Base-by-base conservation (phyloP, 2,888 invertebrate species). In the Euzetes globulus region DNA sequence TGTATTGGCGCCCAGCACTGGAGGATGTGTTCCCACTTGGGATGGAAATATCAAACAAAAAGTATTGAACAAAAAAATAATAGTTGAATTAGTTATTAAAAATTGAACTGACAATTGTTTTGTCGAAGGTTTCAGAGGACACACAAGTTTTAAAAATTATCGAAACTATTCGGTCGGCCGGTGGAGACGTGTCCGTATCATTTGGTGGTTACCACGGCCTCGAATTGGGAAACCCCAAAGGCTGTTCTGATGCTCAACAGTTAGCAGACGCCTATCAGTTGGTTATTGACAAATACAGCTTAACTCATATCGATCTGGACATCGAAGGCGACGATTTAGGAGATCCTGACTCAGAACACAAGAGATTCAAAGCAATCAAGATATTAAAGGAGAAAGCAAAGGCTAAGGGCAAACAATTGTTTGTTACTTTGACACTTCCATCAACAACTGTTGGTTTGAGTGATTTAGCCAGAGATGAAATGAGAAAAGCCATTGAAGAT, bases 11-110 rank as follows among this genome's bases (percentile, higher is more conserved):
- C 41, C 74, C 1, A 37, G 3, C 45, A 6, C 22, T 41, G 58
- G 71, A 9, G 55, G 41, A 33, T 74, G 74, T 74, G 33, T 74
- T 13, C 74, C 74, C 19, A 58, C 50, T 11, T 74, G 74, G 74
- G 71, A 74, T 41, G 74, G 74, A 33, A 17, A 45, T 19, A 6
- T 19, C 19, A 47, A 19, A 27, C 74, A 71, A 19, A 47, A 37
- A 6, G 70, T 70, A 45, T 25, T 25, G n/a, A 33, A n/a, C 4
- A 37, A 65, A 29, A 27, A 9, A n/a, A 9, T 15, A 27, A 27
- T 33, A 15, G 33, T 25, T 55, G n/a, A 25, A 25, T 25, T 1
- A 55, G 1, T 19, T 7, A 17, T 7, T 27, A 27, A 27, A 25
- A 58, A 58, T 4, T 25, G 6, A 15, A 58, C 22, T 25, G n/a